phyloP scores from a whole-genome alignment of 1,140 invertebrate genomes.

The Trichonephila clavata region DNA sequence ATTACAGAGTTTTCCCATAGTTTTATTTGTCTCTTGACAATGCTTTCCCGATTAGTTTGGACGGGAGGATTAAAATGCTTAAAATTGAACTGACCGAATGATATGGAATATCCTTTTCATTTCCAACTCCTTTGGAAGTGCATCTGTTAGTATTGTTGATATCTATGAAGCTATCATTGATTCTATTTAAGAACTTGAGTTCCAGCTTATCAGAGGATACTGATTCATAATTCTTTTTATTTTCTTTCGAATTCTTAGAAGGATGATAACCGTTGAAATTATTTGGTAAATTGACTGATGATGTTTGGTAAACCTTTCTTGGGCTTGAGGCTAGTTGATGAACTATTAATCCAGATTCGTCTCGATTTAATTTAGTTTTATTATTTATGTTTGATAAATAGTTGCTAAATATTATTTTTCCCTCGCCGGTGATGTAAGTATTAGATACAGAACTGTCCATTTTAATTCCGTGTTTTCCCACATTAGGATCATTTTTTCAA shows the following conservation, averaged over 20 bases:
- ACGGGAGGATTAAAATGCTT: slow-evolving; percentile 57
- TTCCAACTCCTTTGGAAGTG: not conserved
- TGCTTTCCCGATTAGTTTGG: not conserved
- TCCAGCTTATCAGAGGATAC: not conserved
- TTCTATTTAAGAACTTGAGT: not conserved
- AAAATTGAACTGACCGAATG: slow-evolving; percentile 28
- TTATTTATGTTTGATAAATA: not conserved
- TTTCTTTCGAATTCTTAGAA: not conserved
- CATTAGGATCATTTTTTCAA: not conserved
- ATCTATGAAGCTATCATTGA: not conserved
- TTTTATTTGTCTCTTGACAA: slow-evolving; percentile 41
- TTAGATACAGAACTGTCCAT: not conserved
- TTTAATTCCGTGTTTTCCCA: not conserved
- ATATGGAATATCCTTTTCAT: not conserved
- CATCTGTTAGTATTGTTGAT: not conserved
- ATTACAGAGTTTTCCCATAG: slow-evolving; percentile 33
- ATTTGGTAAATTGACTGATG: not conserved
- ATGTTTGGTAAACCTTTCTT: not conserved
- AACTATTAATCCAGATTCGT: not conserved
- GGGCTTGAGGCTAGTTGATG: not conserved
- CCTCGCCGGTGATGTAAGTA: too few species aligned
- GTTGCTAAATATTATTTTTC: not conserved
- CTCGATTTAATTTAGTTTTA: not conserved
- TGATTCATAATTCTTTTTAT: not conserved
- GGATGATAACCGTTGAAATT: not conserved